Base-by-base conservation (phyloP, 1,140 invertebrate species). In the Ceratitis capitata region DNA sequence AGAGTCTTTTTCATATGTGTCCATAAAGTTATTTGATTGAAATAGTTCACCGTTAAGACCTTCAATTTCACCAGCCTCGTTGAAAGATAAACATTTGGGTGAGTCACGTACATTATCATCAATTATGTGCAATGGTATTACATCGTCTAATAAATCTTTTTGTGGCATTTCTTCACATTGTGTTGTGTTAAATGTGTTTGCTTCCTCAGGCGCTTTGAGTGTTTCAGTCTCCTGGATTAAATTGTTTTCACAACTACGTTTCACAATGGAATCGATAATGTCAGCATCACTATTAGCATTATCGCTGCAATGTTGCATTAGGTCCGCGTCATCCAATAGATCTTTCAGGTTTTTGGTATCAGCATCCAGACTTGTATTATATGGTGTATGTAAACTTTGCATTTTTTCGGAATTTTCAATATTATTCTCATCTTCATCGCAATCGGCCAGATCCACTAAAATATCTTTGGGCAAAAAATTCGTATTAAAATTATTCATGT, bases 171-270 rank as follows among this genome's bases (percentile, higher is more conserved):
- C 53, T 16, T 84, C 90, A 39, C 88, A 82, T 32, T 86, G 87
- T 10, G 90, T 58, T 12, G 85, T 87, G 26, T 86, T 83, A 83
- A 23, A 45, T 47, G 69, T 78, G 32, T 45, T 53, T 35, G 42
- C 14, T 23, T 14, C 82, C 7, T 83, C 82, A 83, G 56, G 3
- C 39, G 42, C 39, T 23, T 78, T 78, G 1, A 78, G 69, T 69
- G 47, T 84, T 51, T 86, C 85, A 84, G 74, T 82, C 45, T 45
- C 64, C 42, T 84, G 83, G 5, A 86, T 84, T 58, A 86, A 82
- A 86, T 86, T 84, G 74, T 94, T 93, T 87, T 94, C 93, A 87
- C 94, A 94, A 83, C 93, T 93, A 85, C 94, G 93, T 87, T 94
- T 93, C 12, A 94, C 93, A 49, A 94, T 89, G 1, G 94, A 94